Percentiles rank a stretch among this genome's conserved stretches.
Conservation (phyloP, 2,888 invertebrate species). For the Anthophora plumipes region DNA sequence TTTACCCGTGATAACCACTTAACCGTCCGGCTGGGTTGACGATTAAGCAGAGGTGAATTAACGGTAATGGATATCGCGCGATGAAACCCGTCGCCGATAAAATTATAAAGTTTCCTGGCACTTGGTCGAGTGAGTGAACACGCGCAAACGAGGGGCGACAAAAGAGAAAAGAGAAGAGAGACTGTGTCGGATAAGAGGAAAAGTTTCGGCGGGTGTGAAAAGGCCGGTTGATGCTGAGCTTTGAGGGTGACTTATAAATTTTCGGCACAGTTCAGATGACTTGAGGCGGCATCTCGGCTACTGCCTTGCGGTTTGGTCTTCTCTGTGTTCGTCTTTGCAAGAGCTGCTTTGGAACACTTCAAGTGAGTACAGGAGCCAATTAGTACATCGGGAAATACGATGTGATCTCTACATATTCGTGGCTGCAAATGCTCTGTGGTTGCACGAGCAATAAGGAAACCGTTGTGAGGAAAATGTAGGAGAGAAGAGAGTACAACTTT, state of each 20-base stretch:
- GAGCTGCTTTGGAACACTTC: not conserved
- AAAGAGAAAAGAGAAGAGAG: conserved; percentile 9
- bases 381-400: conserved; percentile 61
- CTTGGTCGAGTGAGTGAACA: not conserved
- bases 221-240: conserved; percentile 65
- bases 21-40: conserved; percentile 20
- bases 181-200: conserved; percentile 55
- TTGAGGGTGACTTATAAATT: conserved; percentile 76
- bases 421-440: conserved; percentile 50
- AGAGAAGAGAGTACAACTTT: too few species aligned
- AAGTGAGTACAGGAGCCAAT: conserved; percentile 48
- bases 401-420: conserved; percentile 66
- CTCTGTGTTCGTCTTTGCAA: too few species aligned
- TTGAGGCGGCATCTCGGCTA: conserved; percentile 42
- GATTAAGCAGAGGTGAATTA: conserved; percentile 72
- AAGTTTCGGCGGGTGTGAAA: conserved; percentile 66
- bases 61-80: conserved; percentile 75
- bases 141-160: not conserved
- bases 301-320: conserved; percentile 35
- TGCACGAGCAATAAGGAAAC: conserved; percentile 17
- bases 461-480: conserved; percentile 2
- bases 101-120: conserved; percentile 76
- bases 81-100: conserved; percentile 73
- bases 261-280: conserved; percentile 52
- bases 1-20: conserved; percentile 57